A percentile compares a stretch with the other conserved stretches of the same genome.
Conservation (phyloP, 1,140 invertebrate genomes). For the Bombus fervidus region DNA sequence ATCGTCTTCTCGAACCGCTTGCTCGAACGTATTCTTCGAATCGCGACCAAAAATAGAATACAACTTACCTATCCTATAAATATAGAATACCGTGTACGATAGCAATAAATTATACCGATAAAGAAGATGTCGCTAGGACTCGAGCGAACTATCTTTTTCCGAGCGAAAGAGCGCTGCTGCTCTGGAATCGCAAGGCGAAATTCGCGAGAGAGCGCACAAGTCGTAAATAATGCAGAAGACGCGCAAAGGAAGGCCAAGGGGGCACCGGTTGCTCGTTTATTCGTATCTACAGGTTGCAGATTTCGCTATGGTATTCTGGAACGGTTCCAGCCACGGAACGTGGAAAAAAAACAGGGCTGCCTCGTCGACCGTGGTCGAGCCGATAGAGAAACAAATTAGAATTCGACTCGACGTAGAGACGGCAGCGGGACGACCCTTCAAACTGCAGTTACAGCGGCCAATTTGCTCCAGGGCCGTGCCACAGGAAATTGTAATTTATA, state of each 20-base stretch:
- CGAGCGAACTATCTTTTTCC: too few relatives aligned
- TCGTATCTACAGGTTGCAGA: slow-evolving; percentile 61
- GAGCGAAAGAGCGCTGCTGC: not conserved
- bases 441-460: slow-evolving; percentile 31
- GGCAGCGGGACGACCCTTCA: slow-evolving; percentile 22
- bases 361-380: not conserved
- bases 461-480: slow-evolving; percentile 44
- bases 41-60: too few relatives aligned
- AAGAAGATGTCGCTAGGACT: too few relatives aligned
- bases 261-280: slow-evolving; percentile 53
- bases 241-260: not conserved
- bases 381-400: slow-evolving; percentile 57
- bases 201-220: not conserved
- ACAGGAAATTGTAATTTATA: slow-evolving; percentile 57
- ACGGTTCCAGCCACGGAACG: slow-evolving; percentile 44
- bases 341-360: not conserved
- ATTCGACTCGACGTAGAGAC: slow-evolving; percentile 26
- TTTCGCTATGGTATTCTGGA: slow-evolving; percentile 50
- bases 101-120: too few relatives aligned
- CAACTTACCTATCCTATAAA: too few relatives aligned
- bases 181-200: not conserved
- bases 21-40: too few relatives aligned
- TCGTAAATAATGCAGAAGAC: slow-evolving; percentile 11
- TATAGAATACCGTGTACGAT: too few relatives aligned
- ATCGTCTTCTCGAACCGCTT: too few relatives aligned